These are phyloP conservation scores for Helicoverpa assulta DNA, from an alignment of 2,888 invertebrate genomes.

Conservation along the genomic window DNA sequence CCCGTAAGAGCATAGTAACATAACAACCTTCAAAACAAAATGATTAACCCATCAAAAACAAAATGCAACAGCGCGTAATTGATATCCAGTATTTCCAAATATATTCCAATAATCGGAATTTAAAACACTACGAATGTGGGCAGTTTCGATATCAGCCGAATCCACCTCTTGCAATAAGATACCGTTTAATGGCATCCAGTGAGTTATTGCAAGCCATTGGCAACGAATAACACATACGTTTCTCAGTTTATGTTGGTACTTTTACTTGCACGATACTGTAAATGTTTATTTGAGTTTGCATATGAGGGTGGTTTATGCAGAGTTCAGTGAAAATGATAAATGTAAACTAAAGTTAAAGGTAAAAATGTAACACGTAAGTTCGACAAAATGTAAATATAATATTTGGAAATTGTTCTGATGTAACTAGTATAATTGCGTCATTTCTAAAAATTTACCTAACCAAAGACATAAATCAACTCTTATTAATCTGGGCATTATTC, in stretches of 20 bases:
- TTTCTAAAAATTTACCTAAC: too few species aligned
- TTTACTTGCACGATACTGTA: constrained; percentile 33
- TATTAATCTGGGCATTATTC: too few species aligned
- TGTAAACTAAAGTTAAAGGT: too few species aligned
- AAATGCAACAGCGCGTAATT: constrained; percentile 19
- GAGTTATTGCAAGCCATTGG: constrained; percentile 52
- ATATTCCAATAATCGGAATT: constrained; percentile 41
- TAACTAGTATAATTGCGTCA: too few species aligned
- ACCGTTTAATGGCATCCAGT: constrained; percentile 50
- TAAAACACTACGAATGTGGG: constrained; percentile 43
- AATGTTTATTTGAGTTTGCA: constrained; percentile 1
- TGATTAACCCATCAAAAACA: background rate
- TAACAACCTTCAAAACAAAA: too few species aligned
- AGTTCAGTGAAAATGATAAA: background rate
- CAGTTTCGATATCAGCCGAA: constrained; percentile 44
- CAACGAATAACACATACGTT: constrained; percentile 53
- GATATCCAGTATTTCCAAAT: constrained; percentile 17
- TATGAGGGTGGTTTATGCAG: background rate
- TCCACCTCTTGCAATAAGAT: constrained; percentile 56
- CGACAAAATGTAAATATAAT: too few species aligned
- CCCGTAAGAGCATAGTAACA: too few species aligned
- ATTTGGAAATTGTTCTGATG: too few species aligned
- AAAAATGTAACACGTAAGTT: too few species aligned
- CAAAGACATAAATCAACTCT: too few species aligned
- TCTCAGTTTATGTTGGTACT: constrained; percentile 46